A percentile compares a stretch with the other conserved stretches of the same genome.
These are phyloP conservation scores for Tachystola acroxantha DNA, from an alignment of 2,888 invertebrate species.

Conservation along the genomic window DNA sequence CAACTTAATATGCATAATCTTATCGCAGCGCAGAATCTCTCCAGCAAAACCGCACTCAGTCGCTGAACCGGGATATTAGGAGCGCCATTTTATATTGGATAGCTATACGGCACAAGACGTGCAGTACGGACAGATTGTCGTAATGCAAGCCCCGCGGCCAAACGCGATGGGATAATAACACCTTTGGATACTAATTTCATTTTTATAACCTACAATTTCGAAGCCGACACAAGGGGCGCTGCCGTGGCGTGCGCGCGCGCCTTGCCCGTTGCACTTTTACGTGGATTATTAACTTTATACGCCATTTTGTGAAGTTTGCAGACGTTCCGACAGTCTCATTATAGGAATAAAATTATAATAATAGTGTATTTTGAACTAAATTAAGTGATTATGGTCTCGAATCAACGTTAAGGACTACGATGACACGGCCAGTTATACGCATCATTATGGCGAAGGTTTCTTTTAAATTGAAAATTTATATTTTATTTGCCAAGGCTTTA, in stretches of 20 bases:
- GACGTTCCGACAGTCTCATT: constrained; percentile 72
- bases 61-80: constrained; percentile 76
- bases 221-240: constrained; percentile 78
- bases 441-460: constrained; percentile 47
- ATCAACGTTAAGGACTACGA: constrained; percentile 65
- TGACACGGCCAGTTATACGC: constrained; percentile 62
- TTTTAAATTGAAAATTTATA: constrained; percentile 32
- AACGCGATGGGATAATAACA: constrained; percentile 79
- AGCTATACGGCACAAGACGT: constrained; percentile 77
- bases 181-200: constrained; percentile 78
- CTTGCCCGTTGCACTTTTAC: constrained; percentile 63
- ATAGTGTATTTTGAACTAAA: constrained; percentile 65
- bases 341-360: constrained; percentile 71
- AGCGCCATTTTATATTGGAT: constrained; percentile 78
- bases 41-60: constrained; percentile 64
- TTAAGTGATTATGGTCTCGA: constrained; percentile 72
- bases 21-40: constrained; percentile 73
- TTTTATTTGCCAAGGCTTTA: constrained; percentile 36
- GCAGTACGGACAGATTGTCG: constrained; percentile 79
- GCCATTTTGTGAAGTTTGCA: constrained; percentile 75
- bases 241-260: constrained; percentile 72
- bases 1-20: constrained; percentile 79
- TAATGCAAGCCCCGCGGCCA: constrained; percentile 76
- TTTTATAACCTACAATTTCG: constrained; percentile 79
- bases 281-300: constrained; percentile 77